Conservation (phyloP, 2,797 vertebrate species). For the Protosalanx chinensis region DNA sequence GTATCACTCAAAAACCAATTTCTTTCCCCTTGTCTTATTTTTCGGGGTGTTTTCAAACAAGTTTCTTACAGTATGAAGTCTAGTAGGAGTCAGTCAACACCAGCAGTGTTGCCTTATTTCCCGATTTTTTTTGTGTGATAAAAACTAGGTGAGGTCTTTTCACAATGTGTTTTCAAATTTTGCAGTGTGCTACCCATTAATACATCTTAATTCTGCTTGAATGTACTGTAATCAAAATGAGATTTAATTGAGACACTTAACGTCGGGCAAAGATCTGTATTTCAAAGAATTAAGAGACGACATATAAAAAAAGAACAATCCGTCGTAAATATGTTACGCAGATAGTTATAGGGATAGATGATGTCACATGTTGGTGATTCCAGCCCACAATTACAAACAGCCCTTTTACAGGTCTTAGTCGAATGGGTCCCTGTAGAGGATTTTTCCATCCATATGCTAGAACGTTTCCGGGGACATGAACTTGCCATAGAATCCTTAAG, state of each 20-base stretch:
- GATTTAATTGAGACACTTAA: too few relatives aligned
- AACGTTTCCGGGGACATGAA: slow-evolving; percentile 19
- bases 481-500: slow-evolving; percentile 8
- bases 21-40: slow-evolving; percentile 40
- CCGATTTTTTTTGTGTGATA: too few relatives aligned
- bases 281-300: too few relatives aligned
- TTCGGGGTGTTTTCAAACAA: slow-evolving; percentile 35
- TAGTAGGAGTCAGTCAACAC: too few relatives aligned
- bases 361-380: background rate
- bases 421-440: background rate
- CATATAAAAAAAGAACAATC: background rate
- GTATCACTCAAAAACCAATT: slow-evolving; percentile 60
- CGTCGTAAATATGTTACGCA: background rate
- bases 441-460: slow-evolving; percentile 10
- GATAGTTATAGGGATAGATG: background rate
- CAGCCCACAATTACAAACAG: background rate
- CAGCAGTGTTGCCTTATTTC: too few relatives aligned
- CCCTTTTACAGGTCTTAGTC: background rate
- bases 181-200: too few relatives aligned
- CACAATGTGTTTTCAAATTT: too few relatives aligned
- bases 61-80: slow-evolving; percentile 25
- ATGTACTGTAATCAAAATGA: too few relatives aligned
- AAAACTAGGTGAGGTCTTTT: too few relatives aligned
- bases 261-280: too few relatives aligned
- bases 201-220: too few relatives aligned